Evolutionary conservation across 2,113 vertebrate species (phyloP), one percentile per base, ranked within the genome.

Genomic region (Manacus vitellinus): DNA sequence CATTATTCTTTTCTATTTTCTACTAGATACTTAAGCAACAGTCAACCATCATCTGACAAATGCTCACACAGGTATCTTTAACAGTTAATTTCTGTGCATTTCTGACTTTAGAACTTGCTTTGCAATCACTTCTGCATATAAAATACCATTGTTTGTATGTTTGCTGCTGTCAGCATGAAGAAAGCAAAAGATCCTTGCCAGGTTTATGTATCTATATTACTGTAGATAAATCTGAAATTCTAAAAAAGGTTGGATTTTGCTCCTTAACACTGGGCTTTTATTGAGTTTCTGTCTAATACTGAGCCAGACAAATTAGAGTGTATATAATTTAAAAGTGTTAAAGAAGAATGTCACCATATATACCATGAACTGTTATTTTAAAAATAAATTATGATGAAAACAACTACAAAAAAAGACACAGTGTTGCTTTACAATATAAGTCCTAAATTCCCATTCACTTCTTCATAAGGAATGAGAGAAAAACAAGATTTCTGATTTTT

Each of bases 381-480:
- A 87, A 80, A 95, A 67, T 55, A 67, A 9, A 20, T 67, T 66
- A 30, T 19, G 10, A 39, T 65, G 2, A 3, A 58, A 71, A 33
- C 10, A 77, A 23, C 7, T 17, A 31, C 19, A 47, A 68, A 14
- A 25, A 27, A 12, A 17, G 9, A 4, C 10, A 21, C 63, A 27
- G 30, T 43, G 2, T 1, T 82, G 5, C 6, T 10, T 85, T 82
- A 27, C 0, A 2, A 77, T 49, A 14, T 8, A 85, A 81, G 19
- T 43, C 20, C 35, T 93, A 78, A 94, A 85, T 94, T 94, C 56
- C 25, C 35, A 43, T 85, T 93, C 37, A 55, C 4, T 66, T 59
- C 25, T 92, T 89, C 70, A 54, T 66, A 82, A 49, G 25, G 37
- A 97, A 95, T 44, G 66, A 84, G 66, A 88, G 47, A 92, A 94